Evolutionary conservation across 2,113 vertebrate species (phyloP).

Genomic region (Pyrgilauda ruficollis): DNA sequence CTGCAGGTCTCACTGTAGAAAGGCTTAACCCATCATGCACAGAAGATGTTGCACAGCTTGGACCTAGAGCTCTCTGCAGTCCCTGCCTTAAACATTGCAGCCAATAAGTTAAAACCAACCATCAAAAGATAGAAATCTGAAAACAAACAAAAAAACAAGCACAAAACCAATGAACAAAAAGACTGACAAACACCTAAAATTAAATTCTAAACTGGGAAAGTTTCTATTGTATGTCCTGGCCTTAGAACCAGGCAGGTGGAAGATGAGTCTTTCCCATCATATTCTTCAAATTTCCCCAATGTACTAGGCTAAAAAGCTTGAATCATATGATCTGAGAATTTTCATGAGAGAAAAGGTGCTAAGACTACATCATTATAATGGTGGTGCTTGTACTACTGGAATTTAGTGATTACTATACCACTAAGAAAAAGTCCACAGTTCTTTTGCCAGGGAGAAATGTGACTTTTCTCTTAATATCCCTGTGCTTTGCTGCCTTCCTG

Average conservation of each 20-base stretch:
- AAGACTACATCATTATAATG: neutral
- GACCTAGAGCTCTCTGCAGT: neutral
- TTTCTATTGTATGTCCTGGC: neutral
- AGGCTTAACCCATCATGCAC: neutral
- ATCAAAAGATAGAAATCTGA: neutral
- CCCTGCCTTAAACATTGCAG: neutral
- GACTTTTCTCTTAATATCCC: neutral
- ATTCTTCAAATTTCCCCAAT: neutral
- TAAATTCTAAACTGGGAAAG: neutral
- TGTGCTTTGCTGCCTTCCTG: neutral
- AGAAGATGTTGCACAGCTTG: neutral
- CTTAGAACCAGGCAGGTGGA: neutral
- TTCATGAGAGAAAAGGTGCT: neutral
- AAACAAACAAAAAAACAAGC: neutral
- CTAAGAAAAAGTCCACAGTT: neutral
- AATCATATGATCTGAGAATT: neutral
- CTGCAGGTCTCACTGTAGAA: neutral
- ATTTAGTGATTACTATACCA: neutral
- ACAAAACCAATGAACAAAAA: neutral
- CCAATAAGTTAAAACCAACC: neutral
- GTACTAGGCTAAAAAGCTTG: neutral
- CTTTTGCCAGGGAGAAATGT: neutral
- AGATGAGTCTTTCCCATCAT: neutral
- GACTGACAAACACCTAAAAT: neutral
- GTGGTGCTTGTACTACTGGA: neutral